Evolutionary conservation across 1,140 invertebrate genomes (phyloP), one percentile per base, ranked within the genome.

Genomic region (Mylabris phalerata): DNA sequence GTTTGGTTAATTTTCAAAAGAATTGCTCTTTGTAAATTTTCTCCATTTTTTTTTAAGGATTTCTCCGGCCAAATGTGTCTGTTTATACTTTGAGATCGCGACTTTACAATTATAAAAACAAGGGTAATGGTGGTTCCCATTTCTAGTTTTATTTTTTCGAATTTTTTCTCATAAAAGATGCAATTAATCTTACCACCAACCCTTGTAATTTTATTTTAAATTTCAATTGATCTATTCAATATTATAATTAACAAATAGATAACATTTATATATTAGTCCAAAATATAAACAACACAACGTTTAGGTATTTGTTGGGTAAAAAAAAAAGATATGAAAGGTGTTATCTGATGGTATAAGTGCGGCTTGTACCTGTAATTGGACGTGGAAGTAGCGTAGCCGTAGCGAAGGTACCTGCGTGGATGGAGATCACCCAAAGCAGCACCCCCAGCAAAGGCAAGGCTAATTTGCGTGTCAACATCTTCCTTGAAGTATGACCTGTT

Each of bases 391-490:
- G 43, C 25, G 55, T 40, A 57, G 60, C 60, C 42, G 48, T 32
- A 43, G 57, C 54, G 51, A 64, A 64, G 40, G 64, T 62, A 40
- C 65, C 58, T 26, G 63, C 52, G 47, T 67, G 65, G 39, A 65
- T 59, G 11, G 60, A 65, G 32, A 67, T 48, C 38, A 67, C 60
- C 62, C 65, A 67, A 24, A 67, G 49, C 32, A 67, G 45, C 44
- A 67, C 48, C 41, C 62, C 65, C 41, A 67, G 51, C 38, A 64
- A 40, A 40, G 60, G 65, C 58, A 65, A 65, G 42, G 63, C 62
- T 32, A 65, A 9, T 46, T 60, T 62, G n/a, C 50, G 38, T 41
- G 58, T 60, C 45, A 61, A 49, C 51, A 60, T 42, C 54, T 63
- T 61, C 55, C 57, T 61, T 39, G 49, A 43, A 13, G 49, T 41